These are phyloP conservation scores for Sula dactylatra DNA, from an alignment of 2,113 vertebrate genomes.

Conservation along the genomic window DNA sequence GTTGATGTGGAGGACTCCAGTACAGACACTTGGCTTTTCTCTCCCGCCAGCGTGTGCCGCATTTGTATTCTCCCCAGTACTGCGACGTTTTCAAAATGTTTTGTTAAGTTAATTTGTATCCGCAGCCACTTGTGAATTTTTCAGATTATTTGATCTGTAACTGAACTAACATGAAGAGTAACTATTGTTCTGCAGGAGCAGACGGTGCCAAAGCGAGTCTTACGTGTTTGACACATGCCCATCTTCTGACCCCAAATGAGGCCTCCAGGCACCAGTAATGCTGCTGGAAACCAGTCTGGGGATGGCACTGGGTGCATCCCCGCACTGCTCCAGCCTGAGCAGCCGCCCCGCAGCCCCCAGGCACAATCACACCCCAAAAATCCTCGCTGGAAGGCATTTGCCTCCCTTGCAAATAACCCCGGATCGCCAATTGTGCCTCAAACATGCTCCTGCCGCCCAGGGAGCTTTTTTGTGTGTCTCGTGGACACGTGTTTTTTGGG, in stretches of 20 bases:
- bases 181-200: constrained; percentile 34
- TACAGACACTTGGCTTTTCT: neutral
- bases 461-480: accelerated
- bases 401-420: accelerated
- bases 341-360: accelerated
- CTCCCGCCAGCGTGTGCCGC: neutral
- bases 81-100: constrained; percentile 18
- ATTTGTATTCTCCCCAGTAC: constrained; percentile 46
- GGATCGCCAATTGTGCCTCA: neutral
- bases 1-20: neutral
- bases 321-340: accelerated
- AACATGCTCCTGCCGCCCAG: accelerated
- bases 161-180: constrained; percentile 27
- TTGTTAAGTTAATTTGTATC: constrained; percentile 64
- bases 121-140: constrained; percentile 47
- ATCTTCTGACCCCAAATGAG: neutral
- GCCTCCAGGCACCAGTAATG: neutral
- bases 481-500: accelerated
- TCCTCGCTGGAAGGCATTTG: accelerated
- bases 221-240: neutral
- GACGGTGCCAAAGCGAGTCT: neutral
- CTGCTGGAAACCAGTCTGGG: neutral
- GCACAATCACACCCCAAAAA: neutral
- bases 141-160: constrained; percentile 48
- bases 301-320: neutral